These are phyloP conservation scores for Coptodon rendalli DNA, from an alignment of 2,113 vertebrate species.

Conservation along the genomic window DNA sequence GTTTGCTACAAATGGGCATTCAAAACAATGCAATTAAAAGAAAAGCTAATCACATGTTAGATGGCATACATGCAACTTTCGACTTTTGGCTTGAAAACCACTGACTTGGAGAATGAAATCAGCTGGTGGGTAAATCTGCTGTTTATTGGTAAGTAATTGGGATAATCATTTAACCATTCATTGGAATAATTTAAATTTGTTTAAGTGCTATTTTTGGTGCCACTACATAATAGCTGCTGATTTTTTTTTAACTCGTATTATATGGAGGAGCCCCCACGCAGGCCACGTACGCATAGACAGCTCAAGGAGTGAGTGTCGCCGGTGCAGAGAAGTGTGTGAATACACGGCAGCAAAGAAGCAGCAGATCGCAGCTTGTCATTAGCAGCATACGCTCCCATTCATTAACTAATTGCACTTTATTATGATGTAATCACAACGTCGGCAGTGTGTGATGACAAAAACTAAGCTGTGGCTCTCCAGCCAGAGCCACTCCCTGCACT, in stretches of 20 bases:
- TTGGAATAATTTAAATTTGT: fast-evolving
- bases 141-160: not conserved
- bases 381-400: conserved; percentile 68
- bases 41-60: not conserved
- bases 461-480: conserved; percentile 65
- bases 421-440: conserved; percentile 80
- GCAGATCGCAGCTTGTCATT: conserved; percentile 55
- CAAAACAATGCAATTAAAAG: not conserved
- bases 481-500: conserved; percentile 70
- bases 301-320: not conserved
- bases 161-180: not conserved
- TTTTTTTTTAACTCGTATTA: not conserved
- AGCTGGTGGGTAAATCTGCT: not conserved
- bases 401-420: conserved; percentile 81
- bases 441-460: conserved; percentile 66
- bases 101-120: not conserved
- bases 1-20: not conserved
- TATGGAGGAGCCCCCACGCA: not conserved
- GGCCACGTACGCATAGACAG: not conserved
- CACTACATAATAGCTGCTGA: not conserved
- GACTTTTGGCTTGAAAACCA: fast-evolving
- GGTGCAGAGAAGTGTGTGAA: not conserved
- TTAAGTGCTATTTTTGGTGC: not conserved
- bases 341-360: not conserved
- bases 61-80: not conserved